Evolutionary conservation across 2,888 invertebrate genomes (phyloP), one percentile per base, ranked within the genome.

Genomic region (Cataglyphis rosenhaueri): DNA sequence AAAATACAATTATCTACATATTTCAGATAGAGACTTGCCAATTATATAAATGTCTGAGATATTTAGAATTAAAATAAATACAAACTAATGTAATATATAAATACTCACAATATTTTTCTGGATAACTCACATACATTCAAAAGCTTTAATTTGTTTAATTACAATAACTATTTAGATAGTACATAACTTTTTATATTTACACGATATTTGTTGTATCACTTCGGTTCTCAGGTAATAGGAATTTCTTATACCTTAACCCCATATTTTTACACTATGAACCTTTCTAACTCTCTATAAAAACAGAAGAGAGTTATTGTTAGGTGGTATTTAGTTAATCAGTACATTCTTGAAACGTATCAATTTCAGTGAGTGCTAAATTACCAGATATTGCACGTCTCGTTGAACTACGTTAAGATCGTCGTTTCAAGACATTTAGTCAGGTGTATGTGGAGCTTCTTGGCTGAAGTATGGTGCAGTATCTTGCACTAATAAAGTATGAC

Each of bases 401-500:
- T 90, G 86, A 88, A 89, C 83, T 89, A 68, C 6, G 44, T 78
- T 84, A 25, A 32, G 79, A 79, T 83, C 61, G 41, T 79, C 64
- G 76, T 29, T 84, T 82, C 76, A 84, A 81, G 87, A 90, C 86
- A 87, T 85, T 93, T 94, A 95, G 90, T 95, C 95, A 65, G 95
- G 95, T 62, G 95, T 94, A 91, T 95, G 96, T 68, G 97, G 97
- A 88, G 97, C 96, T 92, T 97, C 97, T 88, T 97, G 97, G 95
- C 98, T 98, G 95, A 98, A 98, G 95, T 98, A 98, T 66, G 98
- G 98, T 91, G 98, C 98, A 88, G 97, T 97, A 95, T 98, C 96
- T 92, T 97, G 97, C 95, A 97, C 98, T 94, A 99, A 97, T 93
- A 99, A 96, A 71, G 99, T 99, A 96, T 99, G 98, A 95, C 99